Conservation (phyloP, 2,113 vertebrate genomes). For the Dicrurus megarhynchus region DNA sequence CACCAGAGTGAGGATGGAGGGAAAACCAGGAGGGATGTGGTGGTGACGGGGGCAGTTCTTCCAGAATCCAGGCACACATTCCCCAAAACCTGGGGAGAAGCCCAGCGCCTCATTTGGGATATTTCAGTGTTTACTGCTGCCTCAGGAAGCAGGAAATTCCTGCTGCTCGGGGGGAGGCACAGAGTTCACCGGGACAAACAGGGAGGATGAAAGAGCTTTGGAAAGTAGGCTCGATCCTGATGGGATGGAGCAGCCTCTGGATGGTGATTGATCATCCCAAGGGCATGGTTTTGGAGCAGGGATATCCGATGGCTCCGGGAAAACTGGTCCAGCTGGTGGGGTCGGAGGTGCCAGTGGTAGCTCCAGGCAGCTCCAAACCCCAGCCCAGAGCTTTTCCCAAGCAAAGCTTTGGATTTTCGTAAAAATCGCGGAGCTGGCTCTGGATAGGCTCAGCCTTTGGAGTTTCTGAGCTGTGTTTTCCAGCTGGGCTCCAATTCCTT, state of each 20-base stretch:
- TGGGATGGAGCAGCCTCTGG: neutral
- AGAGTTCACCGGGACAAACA: neutral
- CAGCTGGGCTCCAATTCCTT: neutral
- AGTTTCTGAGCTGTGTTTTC: neutral
- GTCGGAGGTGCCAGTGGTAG: neutral
- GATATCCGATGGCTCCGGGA: rapidly evolving
- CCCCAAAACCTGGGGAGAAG: neutral
- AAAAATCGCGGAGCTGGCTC: neutral
- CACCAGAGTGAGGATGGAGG: rapidly evolving
- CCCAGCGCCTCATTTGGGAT: neutral
- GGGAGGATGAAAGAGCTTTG: neutral
- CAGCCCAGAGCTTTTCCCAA: neutral
- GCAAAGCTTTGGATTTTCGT: neutral
- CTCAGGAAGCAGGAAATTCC: constrained; percentile 39
- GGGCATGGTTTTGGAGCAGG: neutral
- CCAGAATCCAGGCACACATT: neutral
- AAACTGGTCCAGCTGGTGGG: neutral
- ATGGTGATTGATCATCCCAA: neutral
- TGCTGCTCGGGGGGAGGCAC: neutral
- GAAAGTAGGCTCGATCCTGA: neutral
- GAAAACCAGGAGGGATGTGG: neutral
- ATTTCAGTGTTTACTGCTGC: neutral
- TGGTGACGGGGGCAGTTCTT: neutral
- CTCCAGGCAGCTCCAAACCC: neutral
- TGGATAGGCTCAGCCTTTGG: neutral